Evolutionary conservation across 2,113 vertebrate genomes (phyloP).

Genomic region (Catagonus wagneri): DNA sequence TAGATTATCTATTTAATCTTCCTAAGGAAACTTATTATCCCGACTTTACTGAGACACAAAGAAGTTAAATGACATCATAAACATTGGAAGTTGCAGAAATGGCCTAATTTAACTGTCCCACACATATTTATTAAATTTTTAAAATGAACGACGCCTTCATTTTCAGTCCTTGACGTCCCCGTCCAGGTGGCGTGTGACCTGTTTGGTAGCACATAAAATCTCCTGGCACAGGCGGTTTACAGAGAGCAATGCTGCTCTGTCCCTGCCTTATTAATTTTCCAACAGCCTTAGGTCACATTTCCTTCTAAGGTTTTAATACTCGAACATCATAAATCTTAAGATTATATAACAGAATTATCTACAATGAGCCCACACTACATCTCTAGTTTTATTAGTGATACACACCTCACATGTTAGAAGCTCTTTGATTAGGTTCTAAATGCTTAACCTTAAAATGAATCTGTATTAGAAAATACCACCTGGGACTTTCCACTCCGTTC

Average conservation of each 20-base stretch:
- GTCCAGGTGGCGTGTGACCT: no score
- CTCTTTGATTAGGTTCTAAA: slow-evolving; percentile 11
- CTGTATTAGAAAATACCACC: slow-evolving; percentile 46
- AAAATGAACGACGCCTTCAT: neutral
- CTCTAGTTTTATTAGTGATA: slow-evolving; percentile 10
- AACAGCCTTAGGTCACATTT: slow-evolving; percentile 9
- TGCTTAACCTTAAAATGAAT: slow-evolving; percentile 52
- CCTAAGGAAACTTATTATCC: neutral
- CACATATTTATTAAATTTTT: neutral
- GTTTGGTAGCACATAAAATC: neutral
- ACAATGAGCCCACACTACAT: neutral
- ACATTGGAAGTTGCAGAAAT: neutral
- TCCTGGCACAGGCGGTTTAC: neutral
- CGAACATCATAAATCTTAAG: neutral
- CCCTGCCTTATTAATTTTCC: neutral
- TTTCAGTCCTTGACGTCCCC: neutral
- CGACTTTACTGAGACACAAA: neutral
- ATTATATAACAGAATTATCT: neutral
- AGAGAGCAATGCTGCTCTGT: neutral
- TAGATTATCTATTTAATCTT: slow-evolving; percentile 1
- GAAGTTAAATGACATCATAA: neutral
- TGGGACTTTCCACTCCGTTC: slow-evolving; percentile 40
- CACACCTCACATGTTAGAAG: neutral
- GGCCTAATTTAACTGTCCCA: neutral
- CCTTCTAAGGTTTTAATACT: neutral